Evolutionary conservation across 1,140 invertebrate species (phyloP), one percentile per base, ranked within the genome.

Genomic region (Drosophila chauvacae): DNA sequence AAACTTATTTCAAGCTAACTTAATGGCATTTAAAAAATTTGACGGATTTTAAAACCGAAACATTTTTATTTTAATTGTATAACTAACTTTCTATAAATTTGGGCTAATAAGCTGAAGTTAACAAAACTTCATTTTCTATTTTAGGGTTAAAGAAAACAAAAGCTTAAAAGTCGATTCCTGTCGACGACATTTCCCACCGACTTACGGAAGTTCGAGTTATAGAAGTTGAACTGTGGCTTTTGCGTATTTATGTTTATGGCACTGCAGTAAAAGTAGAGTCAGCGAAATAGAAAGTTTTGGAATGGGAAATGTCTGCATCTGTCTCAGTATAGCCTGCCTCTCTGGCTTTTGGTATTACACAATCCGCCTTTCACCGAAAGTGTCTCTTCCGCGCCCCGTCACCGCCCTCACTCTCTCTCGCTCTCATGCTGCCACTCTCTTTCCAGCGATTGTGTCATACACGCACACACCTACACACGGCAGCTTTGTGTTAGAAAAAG

Each of bases 311-410:
- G 76, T 72, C 42, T 79, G 75, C 75, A 71, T 71, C 75, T 72
- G 75, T 50, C 63, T 62, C 41, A 58, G 42, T 41, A 53, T n/a
- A n/a, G 26, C 33, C 51, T 69, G 26, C 13, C 51, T 69, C 71
- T 47, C 58, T 78, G 50, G 57, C 65, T 51, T 69, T 69, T 63
- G 33, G 47, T 72, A 79, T 79, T 79, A 79, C 75, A 79, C 65
- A 79, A 79, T 78, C 76, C 66, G 55, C 76, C 76, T 79, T 79
- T 79, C 76, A 79, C 75, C 66, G 75, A 78, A 72, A 71, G 47
- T 78, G 59, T 79, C 65, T 73, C 69, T 45, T 53, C 69, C 37
- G 53, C 44, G 13, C 50, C 44, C 42, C 26, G 39, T 7, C 42
- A 13, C 28, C 48, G 72, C 58, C 59, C 53, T 39, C 37, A 42